Percentiles rank a stretch among this genome's conserved stretches.
These are phyloP conservation scores for Thereva unica DNA, from an alignment of 2,888 invertebrate species.

Conservation along the genomic window DNA sequence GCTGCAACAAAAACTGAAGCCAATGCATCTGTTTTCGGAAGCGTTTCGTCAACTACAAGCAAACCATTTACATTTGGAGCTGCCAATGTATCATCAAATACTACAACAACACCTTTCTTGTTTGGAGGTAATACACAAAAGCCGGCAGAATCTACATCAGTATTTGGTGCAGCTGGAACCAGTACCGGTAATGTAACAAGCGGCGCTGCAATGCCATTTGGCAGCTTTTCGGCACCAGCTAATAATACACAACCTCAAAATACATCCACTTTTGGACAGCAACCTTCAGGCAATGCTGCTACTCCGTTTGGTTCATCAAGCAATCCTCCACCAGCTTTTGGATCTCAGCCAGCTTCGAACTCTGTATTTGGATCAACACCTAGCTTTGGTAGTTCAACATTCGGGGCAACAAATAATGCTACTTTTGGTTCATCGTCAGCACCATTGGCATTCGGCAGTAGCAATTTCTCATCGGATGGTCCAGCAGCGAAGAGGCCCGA, in stretches of 20 bases:
- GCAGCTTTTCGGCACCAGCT: slow-evolving; percentile 7
- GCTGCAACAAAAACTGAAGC: slow-evolving; percentile 21
- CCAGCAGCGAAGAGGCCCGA: slow-evolving; percentile 48
- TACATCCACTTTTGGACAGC: slow-evolving; percentile 45
- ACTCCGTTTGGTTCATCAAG: slow-evolving; percentile 35
- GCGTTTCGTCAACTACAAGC: slow-evolving; percentile 34
- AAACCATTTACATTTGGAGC: slow-evolving; percentile 24
- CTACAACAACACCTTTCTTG: slow-evolving; percentile 12
- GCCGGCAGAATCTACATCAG: slow-evolving; percentile 31
- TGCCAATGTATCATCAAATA: slow-evolving; percentile 1
- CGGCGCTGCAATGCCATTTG: not conserved
- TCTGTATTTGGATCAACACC: slow-evolving; percentile 37
- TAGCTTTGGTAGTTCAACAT: slow-evolving; percentile 42
- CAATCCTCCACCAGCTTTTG: slow-evolving; percentile 38
- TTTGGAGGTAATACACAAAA: slow-evolving; percentile 25
- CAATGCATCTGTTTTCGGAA: slow-evolving; percentile 34
- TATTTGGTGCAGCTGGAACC: slow-evolving; percentile 42
- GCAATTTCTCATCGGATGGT: slow-evolving; percentile 39
- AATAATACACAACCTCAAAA: slow-evolving; percentile 23
- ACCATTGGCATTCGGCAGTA: slow-evolving; percentile 39
- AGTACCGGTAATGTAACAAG: slow-evolving; percentile 35
- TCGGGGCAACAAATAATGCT: slow-evolving; percentile 40
- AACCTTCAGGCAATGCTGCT: slow-evolving; percentile 15
- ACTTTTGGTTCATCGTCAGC: slow-evolving; percentile 41
- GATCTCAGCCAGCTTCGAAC: slow-evolving; percentile 22